Evolutionary conservation across 1,140 invertebrate genomes (phyloP), one percentile per base, ranked within the genome.

Genomic region (Drosophila kohkoa): DNA sequence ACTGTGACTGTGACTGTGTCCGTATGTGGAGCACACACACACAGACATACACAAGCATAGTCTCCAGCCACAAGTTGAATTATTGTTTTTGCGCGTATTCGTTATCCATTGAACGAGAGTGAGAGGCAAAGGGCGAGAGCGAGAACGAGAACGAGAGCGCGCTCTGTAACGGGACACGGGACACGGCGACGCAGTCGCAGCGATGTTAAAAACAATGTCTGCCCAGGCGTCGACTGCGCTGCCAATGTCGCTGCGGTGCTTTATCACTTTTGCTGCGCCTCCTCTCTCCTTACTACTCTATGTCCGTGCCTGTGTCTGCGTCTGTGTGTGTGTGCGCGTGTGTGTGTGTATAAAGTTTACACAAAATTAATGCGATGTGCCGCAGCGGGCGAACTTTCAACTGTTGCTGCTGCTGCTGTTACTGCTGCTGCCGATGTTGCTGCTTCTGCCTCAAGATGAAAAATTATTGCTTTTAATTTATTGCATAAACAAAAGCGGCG

Each of bases 381-480:
- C 83, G 76, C 86, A 90, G 86, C 87, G 79, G 87, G 90, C 85
- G 89, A 91, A 91, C 89, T 91, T 91, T 91, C 89, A 91, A 91
- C 88, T 89, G 88, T 89, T 89, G 88, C 87, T 88, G 71, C 73
- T 64, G 81, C 66, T 64, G 68, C 63, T 35, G 73, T 28, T 79
- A 79, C 64, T 54, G 20, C 15, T 28, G 51, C 16, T 30, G 20
- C 15, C 10, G 51, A 10, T 30, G 57, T 30, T 52, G 79, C 66
- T 59, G 65, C 49, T 35, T 69, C 67, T 81, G 83, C 72, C 87
- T 88, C 90, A 90, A 91, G 90, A 91, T 91, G 90, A 91, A 91
- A 91, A 91, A 91, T 91, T 91, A 92, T 92, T 90, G 90, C 90
- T 91, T 90, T 89, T 92, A 92, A 92, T 92, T 92, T 92, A 92